A percentile compares a stretch with the other conserved stretches of the same genome.
Evolutionary conservation across 2,113 vertebrate genomes (phyloP).

Genomic region (Paramormyrops kingsleyae): DNA sequence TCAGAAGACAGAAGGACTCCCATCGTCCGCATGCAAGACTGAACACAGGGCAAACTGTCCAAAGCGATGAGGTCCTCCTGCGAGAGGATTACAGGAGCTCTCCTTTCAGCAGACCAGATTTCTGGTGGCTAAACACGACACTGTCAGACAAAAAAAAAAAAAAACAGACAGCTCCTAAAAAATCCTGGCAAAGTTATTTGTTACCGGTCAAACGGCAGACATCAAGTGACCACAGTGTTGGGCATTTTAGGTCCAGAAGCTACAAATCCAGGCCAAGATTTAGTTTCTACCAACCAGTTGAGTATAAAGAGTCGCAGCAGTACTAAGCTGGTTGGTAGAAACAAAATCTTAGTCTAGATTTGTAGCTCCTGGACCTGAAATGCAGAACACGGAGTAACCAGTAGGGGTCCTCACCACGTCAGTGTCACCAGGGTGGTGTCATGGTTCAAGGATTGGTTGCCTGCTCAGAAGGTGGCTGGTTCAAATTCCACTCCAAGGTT

Average conservation of each 20-base stretch:
- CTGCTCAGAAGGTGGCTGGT: neutral
- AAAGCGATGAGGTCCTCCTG: neutral
- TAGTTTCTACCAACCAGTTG: too few species aligned
- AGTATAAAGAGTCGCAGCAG: too few species aligned
- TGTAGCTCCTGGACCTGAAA: too few species aligned
- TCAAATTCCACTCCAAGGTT: neutral
- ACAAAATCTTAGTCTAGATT: too few species aligned
- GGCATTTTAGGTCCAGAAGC: too few species aligned
- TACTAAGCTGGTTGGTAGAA: too few species aligned
- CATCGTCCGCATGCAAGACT: neutral
- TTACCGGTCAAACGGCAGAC: neutral
- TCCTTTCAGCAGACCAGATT: neutral
- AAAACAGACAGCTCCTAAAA: neutral
- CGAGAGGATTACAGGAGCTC: neutral
- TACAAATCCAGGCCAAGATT: too few species aligned
- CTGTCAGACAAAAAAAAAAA: neutral
- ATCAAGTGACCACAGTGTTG: neutral
- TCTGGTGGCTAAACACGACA: neutral
- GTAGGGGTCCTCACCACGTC: neutral
- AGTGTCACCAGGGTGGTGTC: neutral
- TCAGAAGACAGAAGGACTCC: neutral
- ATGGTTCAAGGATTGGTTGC: neutral
- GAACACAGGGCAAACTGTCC: neutral
- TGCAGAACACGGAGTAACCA: neutral
- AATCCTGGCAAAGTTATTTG: neutral